phyloP scores from a whole-genome alignment of 2,888 invertebrate genomes.

The Amaurobius ferox region DNA sequence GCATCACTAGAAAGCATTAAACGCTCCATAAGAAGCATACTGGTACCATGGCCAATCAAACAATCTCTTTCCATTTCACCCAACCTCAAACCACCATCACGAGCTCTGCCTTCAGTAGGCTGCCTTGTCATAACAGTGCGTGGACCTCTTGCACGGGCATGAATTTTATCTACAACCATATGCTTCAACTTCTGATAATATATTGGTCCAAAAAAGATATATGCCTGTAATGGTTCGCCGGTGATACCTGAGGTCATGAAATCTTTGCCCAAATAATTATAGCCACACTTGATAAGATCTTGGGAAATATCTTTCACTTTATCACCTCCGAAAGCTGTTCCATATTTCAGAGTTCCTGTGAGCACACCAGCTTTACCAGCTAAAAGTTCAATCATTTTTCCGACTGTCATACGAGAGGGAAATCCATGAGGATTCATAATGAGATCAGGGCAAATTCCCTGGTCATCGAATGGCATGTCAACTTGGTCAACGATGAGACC shows the following conservation, averaged over 20 bases:
- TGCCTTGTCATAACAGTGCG: slow-evolving; percentile 96
- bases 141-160: slow-evolving; percentile 95
- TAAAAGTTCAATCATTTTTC: slow-evolving; percentile 95
- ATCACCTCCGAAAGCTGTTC: slow-evolving; percentile 95
- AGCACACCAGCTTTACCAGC: slow-evolving; percentile 96
- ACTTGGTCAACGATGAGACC: slow-evolving; percentile 97
- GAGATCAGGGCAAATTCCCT: slow-evolving; percentile 78
- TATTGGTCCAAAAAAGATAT: slow-evolving; percentile 86
- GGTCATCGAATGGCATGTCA: slow-evolving; percentile 98
- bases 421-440: slow-evolving; percentile 99
- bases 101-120: slow-evolving; percentile 96
- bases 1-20: slow-evolving; percentile 99
- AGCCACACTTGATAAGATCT: slow-evolving; percentile 91
- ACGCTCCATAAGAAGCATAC: slow-evolving; percentile 96
- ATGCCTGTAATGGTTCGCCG: slow-evolving; percentile 91
- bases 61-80: slow-evolving; percentile 99
- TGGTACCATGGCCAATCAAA: slow-evolving; percentile 96
- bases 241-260: slow-evolving; percentile 97
- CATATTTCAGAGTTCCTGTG: slow-evolving; percentile 95
- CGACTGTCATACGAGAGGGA: slow-evolving; percentile 99
- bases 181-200: slow-evolving; percentile 99
- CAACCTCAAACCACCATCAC: slow-evolving; percentile 95
- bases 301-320: slow-evolving; percentile 92
- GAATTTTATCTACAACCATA: slow-evolving; percentile 99
- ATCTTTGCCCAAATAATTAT: slow-evolving; percentile 97